Conservation (phyloP, 2,113 vertebrate genomes). For the Sphaerodactylus townsendi region DNA sequence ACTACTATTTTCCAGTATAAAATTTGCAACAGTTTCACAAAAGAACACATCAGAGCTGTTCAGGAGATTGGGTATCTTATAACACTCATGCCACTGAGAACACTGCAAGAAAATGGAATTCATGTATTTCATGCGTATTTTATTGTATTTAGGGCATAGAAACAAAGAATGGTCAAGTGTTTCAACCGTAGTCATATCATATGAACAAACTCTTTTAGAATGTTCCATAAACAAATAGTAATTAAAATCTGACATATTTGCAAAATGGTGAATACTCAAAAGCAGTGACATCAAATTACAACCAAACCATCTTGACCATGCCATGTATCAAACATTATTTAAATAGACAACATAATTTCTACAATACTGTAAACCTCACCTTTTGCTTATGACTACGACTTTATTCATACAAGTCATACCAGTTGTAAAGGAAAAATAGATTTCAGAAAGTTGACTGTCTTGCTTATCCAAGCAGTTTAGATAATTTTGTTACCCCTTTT, state of each 20-base stretch:
- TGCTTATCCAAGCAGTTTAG: not conserved
- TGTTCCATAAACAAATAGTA: constrained; percentile 65
- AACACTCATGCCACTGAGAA: no score
- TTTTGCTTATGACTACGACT: not conserved
- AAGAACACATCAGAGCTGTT: no score
- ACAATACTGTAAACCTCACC: not conserved
- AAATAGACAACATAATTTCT: not conserved
- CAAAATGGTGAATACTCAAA: not conserved
- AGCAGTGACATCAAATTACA: not conserved
- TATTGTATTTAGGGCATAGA: no score
- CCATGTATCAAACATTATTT: not conserved
- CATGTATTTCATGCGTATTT: no score
- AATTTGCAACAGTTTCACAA: no score
- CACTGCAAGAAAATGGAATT: no score
- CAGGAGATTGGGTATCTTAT: no score
- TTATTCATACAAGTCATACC: not conserved
- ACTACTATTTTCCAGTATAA: no score
- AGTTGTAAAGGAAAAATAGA: not conserved
- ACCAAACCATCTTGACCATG: not conserved
- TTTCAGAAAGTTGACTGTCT: not conserved
- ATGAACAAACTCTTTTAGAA: no score
- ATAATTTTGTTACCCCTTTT: no score
- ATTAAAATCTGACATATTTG: constrained; percentile 24
- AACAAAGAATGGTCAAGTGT: no score
- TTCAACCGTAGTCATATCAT: no score